Evolutionary conservation across 2,797 vertebrate species (phyloP).

Genomic region (Falco rusticolus): DNA sequence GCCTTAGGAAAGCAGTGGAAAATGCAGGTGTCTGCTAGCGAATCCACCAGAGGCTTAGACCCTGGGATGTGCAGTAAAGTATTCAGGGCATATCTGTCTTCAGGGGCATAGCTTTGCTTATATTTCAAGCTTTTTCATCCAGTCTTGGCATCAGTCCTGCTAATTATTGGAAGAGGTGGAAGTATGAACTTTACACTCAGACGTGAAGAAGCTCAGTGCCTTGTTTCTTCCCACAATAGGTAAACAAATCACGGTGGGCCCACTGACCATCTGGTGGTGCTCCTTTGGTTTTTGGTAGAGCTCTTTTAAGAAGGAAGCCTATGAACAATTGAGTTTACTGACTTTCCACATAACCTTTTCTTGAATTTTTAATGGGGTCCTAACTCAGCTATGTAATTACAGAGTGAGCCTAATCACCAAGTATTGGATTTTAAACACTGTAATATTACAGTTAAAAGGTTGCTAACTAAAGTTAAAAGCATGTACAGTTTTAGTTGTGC

Average conservation of each 20-base stretch:
- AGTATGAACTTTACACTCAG: background rate
- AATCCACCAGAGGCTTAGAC: background rate
- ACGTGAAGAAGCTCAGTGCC: background rate
- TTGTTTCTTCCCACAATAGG: background rate
- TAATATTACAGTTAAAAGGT: background rate
- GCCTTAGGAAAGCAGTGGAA: background rate
- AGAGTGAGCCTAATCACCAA: background rate
- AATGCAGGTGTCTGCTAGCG: background rate
- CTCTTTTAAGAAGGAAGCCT: background rate
- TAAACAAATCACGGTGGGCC: background rate
- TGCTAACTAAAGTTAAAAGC: background rate
- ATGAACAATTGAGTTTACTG: background rate
- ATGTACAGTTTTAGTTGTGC: background rate
- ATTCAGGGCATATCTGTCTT: background rate
- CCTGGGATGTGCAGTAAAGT: background rate
- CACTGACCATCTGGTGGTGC: background rate
- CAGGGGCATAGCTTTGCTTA: background rate
- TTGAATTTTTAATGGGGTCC: background rate
- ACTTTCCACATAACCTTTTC: background rate
- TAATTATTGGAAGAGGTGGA: background rate
- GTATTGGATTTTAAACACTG: background rate
- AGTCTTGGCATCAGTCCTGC: background rate
- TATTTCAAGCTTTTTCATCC: background rate
- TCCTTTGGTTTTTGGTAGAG: background rate
- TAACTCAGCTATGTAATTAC: background rate